Conservation (phyloP, 2,888 invertebrate genomes). For the Rambutsinella grinnellia region DNA sequence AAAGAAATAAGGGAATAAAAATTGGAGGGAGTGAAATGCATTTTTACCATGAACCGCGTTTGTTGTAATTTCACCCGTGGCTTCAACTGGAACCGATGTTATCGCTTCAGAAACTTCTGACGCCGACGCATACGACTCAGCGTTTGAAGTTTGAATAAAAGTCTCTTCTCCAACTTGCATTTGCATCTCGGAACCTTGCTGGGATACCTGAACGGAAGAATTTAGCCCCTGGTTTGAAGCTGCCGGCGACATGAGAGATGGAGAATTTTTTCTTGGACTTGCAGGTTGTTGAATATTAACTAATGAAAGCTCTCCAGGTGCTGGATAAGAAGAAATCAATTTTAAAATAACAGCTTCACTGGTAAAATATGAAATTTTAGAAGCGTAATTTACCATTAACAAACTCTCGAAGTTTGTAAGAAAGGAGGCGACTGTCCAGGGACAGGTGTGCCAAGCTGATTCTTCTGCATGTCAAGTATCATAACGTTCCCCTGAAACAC, state of each 20-base stretch:
- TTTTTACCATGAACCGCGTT: neutral
- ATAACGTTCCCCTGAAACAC: constrained; percentile 60
- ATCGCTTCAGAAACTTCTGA: too few species aligned
- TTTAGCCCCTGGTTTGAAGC: too few species aligned
- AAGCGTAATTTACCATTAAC: constrained; percentile 51
- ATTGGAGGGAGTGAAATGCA: neutral
- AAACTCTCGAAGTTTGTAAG: constrained; percentile 62
- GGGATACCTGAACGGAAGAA: too few species aligned
- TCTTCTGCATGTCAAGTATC: constrained; percentile 63
- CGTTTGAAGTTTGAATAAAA: too few species aligned
- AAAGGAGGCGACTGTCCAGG: constrained; percentile 57
- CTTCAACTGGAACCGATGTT: too few species aligned
- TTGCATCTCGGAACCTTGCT: too few species aligned
- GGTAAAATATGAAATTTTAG: neutral
- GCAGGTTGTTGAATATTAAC: constrained; percentile 39
- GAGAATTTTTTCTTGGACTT: constrained; percentile 24
- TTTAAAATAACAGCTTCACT: neutral
- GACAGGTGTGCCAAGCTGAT: constrained; percentile 45
- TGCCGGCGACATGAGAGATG: constrained; percentile 3
- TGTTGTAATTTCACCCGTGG: too few species aligned
- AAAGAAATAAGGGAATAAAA: neutral
- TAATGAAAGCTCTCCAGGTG: constrained; percentile 52
- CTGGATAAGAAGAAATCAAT: constrained; percentile 17
- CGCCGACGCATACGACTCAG: too few species aligned
- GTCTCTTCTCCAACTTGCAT: too few species aligned